Conservation (phyloP, 2,113 vertebrate species). For the Paedocypris sp. region DNA sequence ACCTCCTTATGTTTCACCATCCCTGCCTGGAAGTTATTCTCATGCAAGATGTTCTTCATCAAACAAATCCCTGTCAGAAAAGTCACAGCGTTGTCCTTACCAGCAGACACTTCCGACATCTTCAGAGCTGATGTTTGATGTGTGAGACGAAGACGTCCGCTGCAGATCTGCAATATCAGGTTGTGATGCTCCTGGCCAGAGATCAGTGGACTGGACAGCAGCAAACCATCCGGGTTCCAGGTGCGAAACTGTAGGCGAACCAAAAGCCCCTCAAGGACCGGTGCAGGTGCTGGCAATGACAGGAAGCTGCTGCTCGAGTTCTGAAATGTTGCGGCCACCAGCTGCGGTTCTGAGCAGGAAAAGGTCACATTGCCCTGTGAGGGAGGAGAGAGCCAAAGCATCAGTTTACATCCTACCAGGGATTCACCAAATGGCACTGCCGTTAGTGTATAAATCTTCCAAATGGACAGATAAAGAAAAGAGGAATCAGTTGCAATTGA, state of each 20-base stretch:
- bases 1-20: no score
- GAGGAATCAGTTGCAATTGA: no score
- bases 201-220: conserved; percentile 62
- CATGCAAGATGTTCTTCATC: no score
- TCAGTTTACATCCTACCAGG: conserved; percentile 12
- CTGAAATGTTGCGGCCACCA: conserved; percentile 72
- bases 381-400: conserved; percentile 31
- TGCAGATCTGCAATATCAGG: conserved; percentile 60
- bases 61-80: no score
- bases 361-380: conserved; percentile 79
- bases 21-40: no score
- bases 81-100: conserved; percentile 43
- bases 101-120: conserved; percentile 59
- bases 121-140: conserved; percentile 57
- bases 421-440: conserved; percentile 2
- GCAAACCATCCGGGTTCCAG: conserved; percentile 73
- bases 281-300: conserved; percentile 63
- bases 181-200: conserved; percentile 49
- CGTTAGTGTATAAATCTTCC: neutral
- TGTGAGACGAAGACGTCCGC: conserved; percentile 56
- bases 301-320: conserved; percentile 65
- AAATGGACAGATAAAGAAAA: no score
- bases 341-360: conserved; percentile 71
- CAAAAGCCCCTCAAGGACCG: conserved; percentile 62
- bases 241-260: conserved; percentile 79